Evolutionary conservation across 2,888 invertebrate genomes (phyloP).

Genomic region (Camponotus fellah): DNA sequence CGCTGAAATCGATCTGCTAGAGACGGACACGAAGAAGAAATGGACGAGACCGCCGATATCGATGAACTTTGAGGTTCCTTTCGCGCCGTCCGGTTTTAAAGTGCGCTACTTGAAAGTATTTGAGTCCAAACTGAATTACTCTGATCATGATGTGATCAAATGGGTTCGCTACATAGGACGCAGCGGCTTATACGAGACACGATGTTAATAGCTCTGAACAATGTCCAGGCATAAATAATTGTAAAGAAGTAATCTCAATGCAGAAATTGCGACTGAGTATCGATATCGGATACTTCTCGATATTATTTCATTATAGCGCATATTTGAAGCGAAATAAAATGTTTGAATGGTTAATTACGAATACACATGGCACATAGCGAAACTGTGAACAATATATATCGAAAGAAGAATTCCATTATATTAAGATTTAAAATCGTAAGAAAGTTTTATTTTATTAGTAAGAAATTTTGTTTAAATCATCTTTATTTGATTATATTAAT

Average conservation of each 20-base stretch:
- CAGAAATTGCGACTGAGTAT: conserved; percentile 58
- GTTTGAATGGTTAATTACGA: conserved; percentile 39
- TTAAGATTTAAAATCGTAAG: background rate
- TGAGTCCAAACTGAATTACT: conserved; percentile 99
- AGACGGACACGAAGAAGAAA: conserved; percentile 99
- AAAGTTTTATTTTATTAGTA: conserved; percentile 5
- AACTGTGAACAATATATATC: conserved; percentile 1
- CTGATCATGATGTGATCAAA: conserved; percentile 99
- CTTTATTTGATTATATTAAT: background rate
- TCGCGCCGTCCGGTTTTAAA: conserved; percentile 99
- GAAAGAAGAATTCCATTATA: conserved; percentile 5
- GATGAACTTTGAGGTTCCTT: conserved; percentile 99
- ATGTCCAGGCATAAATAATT: conserved; percentile 65
- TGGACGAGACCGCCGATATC: conserved; percentile 99
- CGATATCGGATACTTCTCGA: conserved; percentile 49
- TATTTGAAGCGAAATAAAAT: conserved; percentile 62
- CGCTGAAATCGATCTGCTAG: conserved; percentile 99
- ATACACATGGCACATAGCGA: conserved; percentile 12
- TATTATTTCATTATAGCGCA: conserved; percentile 68
- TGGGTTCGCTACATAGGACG: conserved; percentile 99
- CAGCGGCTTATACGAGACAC: conserved; percentile 99
- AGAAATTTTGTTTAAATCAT: background rate
- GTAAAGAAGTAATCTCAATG: conserved; percentile 77
- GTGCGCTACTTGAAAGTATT: conserved; percentile 99
- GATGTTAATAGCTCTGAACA: conserved; percentile 91